A percentile compares a stretch with the other conserved stretches of the same genome.
Conservation (phyloP, 2,888 invertebrate genomes). For the Lathronympha strigana region DNA sequence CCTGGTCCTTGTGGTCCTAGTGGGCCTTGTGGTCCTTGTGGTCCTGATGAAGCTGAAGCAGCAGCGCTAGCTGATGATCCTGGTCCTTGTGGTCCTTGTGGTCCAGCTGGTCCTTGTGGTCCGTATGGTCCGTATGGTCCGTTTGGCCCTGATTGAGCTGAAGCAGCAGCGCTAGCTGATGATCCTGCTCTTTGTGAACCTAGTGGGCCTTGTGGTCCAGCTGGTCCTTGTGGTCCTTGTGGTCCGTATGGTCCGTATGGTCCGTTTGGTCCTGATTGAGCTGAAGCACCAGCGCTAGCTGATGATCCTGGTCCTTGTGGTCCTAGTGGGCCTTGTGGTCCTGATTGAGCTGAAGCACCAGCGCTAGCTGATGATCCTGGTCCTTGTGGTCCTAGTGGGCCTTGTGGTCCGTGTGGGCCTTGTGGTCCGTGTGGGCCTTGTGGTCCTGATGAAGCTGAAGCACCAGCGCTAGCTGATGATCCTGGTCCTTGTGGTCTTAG, state of each 20-base stretch:
- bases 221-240: too few species aligned
- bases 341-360: neutral
- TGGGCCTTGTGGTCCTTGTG: slow-evolving; percentile 2
- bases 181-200: slow-evolving; percentile 20
- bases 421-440: slow-evolving; percentile 24
- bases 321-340: neutral
- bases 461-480: slow-evolving; percentile 23
- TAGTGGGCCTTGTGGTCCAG: neutral
- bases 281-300: slow-evolving; percentile 1
- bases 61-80: neutral
- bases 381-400: slow-evolving; percentile 8
- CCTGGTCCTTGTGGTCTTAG: slow-evolving; percentile 7
- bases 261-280: neutral
- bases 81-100: neutral
- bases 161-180: slow-evolving; percentile 2
- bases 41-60: neutral
- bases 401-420: slow-evolving; percentile 19
- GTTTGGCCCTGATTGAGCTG: neutral
- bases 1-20: slow-evolving; percentile 1
- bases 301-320: neutral
- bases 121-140: slow-evolving; percentile 24
- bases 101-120: neutral
- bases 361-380: slow-evolving; percentile 10
- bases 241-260: slow-evolving; percentile 21
- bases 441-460: slow-evolving; percentile 1